phyloP scores from a whole-genome alignment of 1,140 invertebrate genomes.

The Littorina saxatilis region DNA sequence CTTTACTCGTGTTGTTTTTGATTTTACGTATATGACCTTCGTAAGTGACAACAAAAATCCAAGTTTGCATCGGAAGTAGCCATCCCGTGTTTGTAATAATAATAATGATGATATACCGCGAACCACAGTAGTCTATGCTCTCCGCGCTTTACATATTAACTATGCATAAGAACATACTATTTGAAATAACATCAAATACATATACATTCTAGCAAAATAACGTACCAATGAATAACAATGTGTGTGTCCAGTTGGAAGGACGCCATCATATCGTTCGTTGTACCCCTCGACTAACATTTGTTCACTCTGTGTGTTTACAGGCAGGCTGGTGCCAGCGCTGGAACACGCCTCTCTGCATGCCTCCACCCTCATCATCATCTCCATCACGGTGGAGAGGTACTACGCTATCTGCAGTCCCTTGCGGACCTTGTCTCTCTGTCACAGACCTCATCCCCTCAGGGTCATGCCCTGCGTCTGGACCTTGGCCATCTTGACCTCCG shows the following conservation, averaged over 20 bases:
- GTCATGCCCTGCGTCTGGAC: conserved; percentile 45
- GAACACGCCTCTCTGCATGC: conserved; percentile 58
- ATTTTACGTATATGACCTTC: too few relatives aligned
- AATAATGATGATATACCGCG: background rate
- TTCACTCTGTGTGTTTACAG: conserved; percentile 35
- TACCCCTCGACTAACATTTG: too few relatives aligned
- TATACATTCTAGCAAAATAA: too few relatives aligned
- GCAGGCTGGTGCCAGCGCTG: conserved; percentile 59
- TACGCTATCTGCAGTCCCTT: conserved; percentile 58
- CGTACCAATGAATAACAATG: background rate
- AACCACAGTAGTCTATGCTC: too few relatives aligned
- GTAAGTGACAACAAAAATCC: too few relatives aligned
- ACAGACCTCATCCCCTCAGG: conserved; percentile 9
- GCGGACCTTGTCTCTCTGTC: conserved; percentile 36
- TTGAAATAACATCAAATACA: too few relatives aligned
- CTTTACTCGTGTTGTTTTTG: too few relatives aligned
- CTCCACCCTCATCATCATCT: conserved; percentile 60
- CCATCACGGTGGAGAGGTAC: conserved; percentile 60
- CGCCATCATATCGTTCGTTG: too few relatives aligned
- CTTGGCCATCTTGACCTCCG: conserved; percentile 40
- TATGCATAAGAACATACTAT: too few relatives aligned
- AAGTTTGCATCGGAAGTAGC: too few relatives aligned
- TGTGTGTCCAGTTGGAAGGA: too few relatives aligned
- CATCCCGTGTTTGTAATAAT: background rate
- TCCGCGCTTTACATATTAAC: too few relatives aligned